Evolutionary conservation across 2,888 invertebrate genomes (phyloP).

Genomic region (Eristalis pertinax): DNA sequence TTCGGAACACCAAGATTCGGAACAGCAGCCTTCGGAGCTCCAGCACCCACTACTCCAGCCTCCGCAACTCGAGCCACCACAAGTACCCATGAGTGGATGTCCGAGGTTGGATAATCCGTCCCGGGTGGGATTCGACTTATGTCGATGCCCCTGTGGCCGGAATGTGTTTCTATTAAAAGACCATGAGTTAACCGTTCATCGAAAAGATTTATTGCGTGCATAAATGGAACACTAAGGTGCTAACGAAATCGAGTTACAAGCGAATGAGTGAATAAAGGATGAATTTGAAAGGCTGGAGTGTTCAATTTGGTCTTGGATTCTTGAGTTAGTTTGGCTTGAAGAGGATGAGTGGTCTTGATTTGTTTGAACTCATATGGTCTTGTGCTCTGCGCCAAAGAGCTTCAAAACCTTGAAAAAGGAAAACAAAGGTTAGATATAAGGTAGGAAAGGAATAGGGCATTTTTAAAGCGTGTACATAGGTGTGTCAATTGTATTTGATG

Average conservation of each 20-base stretch:
- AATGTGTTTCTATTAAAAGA: not conserved
- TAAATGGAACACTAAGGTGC: not conserved
- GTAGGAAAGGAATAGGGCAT: not conserved
- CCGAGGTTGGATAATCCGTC: not conserved
- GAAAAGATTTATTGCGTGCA: not conserved
- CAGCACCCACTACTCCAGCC: too few species aligned
- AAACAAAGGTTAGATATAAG: conserved; percentile 5
- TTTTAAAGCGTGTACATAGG: not conserved
- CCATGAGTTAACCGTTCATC: not conserved
- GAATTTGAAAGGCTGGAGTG: conserved; percentile 7
- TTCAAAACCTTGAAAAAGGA: conserved; percentile 32
- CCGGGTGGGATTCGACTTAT: not conserved
- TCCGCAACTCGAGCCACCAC: not conserved
- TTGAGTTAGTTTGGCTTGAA: conserved; percentile 5
- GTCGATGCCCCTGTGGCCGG: not conserved
- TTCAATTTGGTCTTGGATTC: not conserved
- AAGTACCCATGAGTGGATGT: not conserved
- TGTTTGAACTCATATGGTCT: not conserved
- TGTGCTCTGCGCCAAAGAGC: not conserved
- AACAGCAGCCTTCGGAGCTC: too few species aligned
- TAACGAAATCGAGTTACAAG: not conserved
- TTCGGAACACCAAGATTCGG: too few species aligned
- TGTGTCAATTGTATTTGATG: not conserved
- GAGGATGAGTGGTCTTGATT: not conserved
- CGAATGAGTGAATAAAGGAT: not conserved